phyloP scores from a whole-genome alignment of 2,797 vertebrate species.

The Lindbergichthys nudifrons region DNA sequence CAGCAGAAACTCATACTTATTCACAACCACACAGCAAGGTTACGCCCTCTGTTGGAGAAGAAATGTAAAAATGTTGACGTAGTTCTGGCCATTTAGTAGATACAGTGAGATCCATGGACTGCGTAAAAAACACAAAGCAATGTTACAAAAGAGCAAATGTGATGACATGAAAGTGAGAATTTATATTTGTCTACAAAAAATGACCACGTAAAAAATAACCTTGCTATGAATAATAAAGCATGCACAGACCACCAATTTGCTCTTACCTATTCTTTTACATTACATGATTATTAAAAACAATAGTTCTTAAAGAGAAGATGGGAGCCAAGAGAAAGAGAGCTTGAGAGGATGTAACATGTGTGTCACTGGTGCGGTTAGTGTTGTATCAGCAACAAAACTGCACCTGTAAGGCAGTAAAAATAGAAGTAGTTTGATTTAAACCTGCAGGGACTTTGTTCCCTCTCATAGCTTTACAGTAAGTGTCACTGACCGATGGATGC shows the following conservation, averaged over 20 bases:
- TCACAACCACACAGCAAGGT: neutral
- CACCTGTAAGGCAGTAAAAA: conserved; percentile 33
- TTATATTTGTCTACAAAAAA: neutral
- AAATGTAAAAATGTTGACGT: neutral
- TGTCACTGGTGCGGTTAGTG: conserved; percentile 1
- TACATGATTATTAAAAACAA: neutral
- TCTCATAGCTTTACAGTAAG: conserved; percentile 15
- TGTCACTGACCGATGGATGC: conserved; percentile 41
- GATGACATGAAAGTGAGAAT: too few relatives aligned
- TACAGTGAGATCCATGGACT: neutral
- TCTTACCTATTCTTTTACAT: neutral
- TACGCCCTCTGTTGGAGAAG: conserved; percentile 8
- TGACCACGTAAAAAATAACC: neutral
- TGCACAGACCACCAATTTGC: neutral
- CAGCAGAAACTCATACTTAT: neutral
- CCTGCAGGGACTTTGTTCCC: conserved; percentile 41
- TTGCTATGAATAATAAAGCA: neutral
- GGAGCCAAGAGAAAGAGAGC: neutral
- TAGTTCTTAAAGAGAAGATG: neutral
- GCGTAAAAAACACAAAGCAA: neutral
- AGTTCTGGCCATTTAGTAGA: neutral
- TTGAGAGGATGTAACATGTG: neutral
- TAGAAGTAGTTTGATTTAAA: conserved; percentile 58
- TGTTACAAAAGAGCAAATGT: neutral
- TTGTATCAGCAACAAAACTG: conserved; percentile 33